These are phyloP conservation scores for Pseudachorutes palmiensis DNA, from an alignment of 1,140 invertebrate species.

Conservation along the genomic window DNA sequence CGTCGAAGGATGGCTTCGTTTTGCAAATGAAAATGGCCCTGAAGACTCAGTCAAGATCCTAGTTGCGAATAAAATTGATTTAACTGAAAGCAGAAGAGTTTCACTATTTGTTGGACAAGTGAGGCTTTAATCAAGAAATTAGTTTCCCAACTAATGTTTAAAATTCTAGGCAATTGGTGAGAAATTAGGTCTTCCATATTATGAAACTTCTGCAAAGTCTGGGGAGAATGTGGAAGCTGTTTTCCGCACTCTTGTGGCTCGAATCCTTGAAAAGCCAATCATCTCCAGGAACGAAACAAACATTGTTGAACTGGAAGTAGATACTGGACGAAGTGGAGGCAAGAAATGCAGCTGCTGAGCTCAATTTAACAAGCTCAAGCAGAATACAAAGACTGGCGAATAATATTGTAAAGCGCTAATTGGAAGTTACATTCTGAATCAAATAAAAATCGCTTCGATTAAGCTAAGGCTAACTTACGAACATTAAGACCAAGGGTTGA, in stretches of 20 bases:
- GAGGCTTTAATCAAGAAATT: not conserved
- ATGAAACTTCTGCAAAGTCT: slow-evolving; percentile 80
- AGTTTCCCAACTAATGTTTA: not conserved
- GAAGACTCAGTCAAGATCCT: slow-evolving; percentile 82
- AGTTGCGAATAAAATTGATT: slow-evolving; percentile 59
- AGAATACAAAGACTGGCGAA: not conserved
- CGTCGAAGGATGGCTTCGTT: slow-evolving; percentile 77
- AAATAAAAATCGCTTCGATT: no score
- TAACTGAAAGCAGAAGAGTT: slow-evolving; percentile 40
- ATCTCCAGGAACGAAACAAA: not conserved
- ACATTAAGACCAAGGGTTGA: no score
- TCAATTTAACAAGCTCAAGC: not conserved
- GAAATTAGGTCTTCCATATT: slow-evolving; percentile 74
- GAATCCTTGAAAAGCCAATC: slow-evolving; percentile 26
- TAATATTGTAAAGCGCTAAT: no score
- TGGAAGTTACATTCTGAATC: no score
- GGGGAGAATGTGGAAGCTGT: slow-evolving; percentile 59
- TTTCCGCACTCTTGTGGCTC: slow-evolving; percentile 61
- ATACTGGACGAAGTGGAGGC: not conserved
- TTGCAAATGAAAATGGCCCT: slow-evolving; percentile 76
- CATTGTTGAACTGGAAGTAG: not conserved
- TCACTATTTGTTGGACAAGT: slow-evolving; percentile 41
- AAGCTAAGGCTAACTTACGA: no score
- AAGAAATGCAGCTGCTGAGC: not conserved
- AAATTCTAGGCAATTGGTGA: slow-evolving; percentile 53